phyloP scores from a whole-genome alignment of 1,140 invertebrate species.

The Tetragonula clypearis region DNA sequence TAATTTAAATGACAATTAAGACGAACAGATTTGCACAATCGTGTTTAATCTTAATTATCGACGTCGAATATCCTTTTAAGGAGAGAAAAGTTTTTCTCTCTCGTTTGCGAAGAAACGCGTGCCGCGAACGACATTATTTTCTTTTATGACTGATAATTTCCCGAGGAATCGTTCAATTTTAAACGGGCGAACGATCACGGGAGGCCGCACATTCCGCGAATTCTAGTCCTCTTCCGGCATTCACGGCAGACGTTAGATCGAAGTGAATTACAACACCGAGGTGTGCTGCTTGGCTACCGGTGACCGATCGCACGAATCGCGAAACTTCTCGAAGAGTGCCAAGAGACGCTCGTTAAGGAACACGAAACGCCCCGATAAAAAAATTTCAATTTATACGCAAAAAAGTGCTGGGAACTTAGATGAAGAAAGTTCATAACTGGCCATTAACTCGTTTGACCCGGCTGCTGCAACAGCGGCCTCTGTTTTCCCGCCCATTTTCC shows the following conservation, averaged over 20 bases:
- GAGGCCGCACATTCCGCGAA: neutral
- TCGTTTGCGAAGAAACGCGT: too few relatives aligned
- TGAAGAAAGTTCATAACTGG: constrained; percentile 78
- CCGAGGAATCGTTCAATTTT: too few relatives aligned
- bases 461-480: constrained; percentile 14
- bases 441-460: constrained; percentile 71
- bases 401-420: constrained; percentile 74
- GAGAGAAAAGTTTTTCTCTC: too few relatives aligned
- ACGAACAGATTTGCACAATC: too few relatives aligned
- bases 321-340: constrained; percentile 57
- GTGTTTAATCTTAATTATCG: too few relatives aligned
- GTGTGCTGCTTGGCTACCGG: too few relatives aligned
- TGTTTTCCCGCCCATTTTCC: constrained; percentile 17
- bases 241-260: neutral
- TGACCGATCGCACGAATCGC: constrained; percentile 48
- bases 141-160: too few relatives aligned
- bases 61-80: too few relatives aligned
- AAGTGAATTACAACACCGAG: neutral
- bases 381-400: constrained; percentile 75
- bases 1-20: too few relatives aligned
- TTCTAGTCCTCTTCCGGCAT: neutral
- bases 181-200: neutral
- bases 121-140: too few relatives aligned
- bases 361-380: constrained; percentile 71
- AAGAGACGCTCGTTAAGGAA: constrained; percentile 63